These are phyloP conservation scores for Aphrophora alni DNA, from an alignment of 2,888 invertebrate species.

Conservation along the genomic window DNA sequence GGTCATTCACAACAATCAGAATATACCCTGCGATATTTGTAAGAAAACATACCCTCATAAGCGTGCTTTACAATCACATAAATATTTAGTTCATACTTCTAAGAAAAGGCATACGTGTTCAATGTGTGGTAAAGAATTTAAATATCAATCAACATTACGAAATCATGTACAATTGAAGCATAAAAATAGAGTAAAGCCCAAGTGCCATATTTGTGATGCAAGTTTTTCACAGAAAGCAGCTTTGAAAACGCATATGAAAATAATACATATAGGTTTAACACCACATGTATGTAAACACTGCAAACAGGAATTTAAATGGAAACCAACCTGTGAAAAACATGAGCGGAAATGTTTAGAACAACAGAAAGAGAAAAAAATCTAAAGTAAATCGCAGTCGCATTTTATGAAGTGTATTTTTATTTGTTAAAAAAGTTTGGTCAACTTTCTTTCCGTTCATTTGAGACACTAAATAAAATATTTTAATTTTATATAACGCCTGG, in stretches of 20 bases:
- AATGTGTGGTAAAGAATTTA: neutral
- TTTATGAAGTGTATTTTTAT: too few species aligned
- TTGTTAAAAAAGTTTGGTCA: too few species aligned
- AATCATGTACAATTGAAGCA: neutral
- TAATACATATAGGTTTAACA: neutral
- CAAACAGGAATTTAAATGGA: neutral
- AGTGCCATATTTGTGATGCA: neutral
- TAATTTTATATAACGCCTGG: too few species aligned
- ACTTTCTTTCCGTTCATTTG: too few species aligned
- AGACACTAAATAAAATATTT: too few species aligned
- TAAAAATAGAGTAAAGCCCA: neutral
- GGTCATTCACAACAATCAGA: neutral
- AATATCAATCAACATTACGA: neutral
- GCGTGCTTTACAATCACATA: neutral
- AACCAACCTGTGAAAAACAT: neutral
- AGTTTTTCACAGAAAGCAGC: neutral
- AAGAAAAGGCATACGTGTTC: neutral
- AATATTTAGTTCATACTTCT: too few species aligned
- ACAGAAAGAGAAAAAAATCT: neutral
- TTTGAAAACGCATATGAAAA: neutral
- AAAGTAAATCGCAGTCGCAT: too few species aligned
- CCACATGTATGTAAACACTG: neutral
- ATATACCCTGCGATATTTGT: neutral
- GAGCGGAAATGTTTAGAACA: neutral
- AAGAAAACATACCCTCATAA: neutral